Base-by-base conservation (phyloP, 2,888 invertebrate genomes). In the Luffia ferchaultella region DNA sequence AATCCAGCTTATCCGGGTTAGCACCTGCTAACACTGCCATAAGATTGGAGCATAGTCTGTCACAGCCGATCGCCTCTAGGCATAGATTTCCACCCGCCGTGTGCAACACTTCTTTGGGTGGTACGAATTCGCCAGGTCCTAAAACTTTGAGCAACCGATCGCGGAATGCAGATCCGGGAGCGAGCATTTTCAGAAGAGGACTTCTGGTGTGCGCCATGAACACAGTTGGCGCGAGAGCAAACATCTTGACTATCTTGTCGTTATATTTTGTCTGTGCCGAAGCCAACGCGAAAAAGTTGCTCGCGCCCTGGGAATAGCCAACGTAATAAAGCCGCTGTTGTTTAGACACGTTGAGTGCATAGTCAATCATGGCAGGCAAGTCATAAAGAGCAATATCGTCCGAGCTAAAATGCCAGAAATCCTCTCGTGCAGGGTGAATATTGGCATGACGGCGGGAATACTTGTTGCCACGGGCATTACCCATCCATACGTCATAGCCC, bases 371-470 rank as follows among this genome's bases (percentile, higher is more conserved):
- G 0, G 91, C 89, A 1, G 96, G 93, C 2, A 96, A 63, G 67
- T 97, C 96, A 60, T 83, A 87, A 20, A 75, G 65, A 0, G 90
- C 93, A 63, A 95, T 93, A 64, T 94, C 90, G 66, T 96, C 91
- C 89, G 90, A 95, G 49, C 91, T 91, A 58, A 89, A 90, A 50
- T 87, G 73, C 90, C 90, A 91, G 61, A 86, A 91, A n/a, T 67
- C 61, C 1, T 67, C 58, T 5, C 85, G 70, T 0, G 61, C 61
- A 0, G 83, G 68, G 45, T 68, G 56, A 63, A 76, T 54, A 0
- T 65, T 61, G 1, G 62, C 58, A 62, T 92, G 92, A 5, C 65
- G 70, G 9, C 84, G 73, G 0, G 88, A 87, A 64, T 89, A 88
- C n/a, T 84, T 85, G 62, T 89, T 92, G 2, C 95, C 95, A 1